Evolutionary conservation across 92 coral and sea anemone species (phyloP).

Genomic region (Epizoanthus ramosus): DNA sequence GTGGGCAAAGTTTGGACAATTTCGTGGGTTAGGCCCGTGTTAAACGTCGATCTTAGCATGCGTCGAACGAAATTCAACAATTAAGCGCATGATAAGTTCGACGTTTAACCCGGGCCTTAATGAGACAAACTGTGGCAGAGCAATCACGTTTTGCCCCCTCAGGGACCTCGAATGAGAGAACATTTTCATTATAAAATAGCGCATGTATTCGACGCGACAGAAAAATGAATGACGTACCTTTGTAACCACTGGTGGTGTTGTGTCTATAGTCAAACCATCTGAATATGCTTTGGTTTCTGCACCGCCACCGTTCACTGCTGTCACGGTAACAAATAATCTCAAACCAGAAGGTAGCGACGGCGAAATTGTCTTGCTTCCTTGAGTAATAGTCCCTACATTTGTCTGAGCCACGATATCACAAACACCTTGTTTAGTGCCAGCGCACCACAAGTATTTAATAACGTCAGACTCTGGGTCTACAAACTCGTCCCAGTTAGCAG

Average conservation of each 20-base stretch:
- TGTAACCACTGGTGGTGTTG: conserved; percentile 68
- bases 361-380: conserved; percentile 37
- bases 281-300: conserved; percentile 55
- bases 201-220: no score
- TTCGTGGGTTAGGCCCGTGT: no score
- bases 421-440: conserved; percentile 76
- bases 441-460: conserved; percentile 71
- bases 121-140: no score
- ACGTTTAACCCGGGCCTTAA: no score
- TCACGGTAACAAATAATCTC: conserved; percentile 63
- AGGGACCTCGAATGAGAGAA: no score
- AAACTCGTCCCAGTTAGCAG: conserved; percentile 88
- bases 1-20: no score
- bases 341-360: conserved; percentile 69
- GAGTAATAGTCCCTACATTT: conserved; percentile 47
- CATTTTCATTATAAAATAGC: no score
- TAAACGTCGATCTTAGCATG: no score
- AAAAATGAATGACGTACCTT: conserved; percentile 50
- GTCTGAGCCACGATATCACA: conserved; percentile 79
- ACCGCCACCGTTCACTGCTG: conserved; percentile 75
- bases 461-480: conserved; percentile 78
- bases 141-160: no score
- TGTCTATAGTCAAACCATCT: conserved; percentile 74
- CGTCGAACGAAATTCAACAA: no score
- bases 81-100: no score